Conservation (phyloP, 2,888 invertebrate genomes). For the Trachelus stipa region DNA sequence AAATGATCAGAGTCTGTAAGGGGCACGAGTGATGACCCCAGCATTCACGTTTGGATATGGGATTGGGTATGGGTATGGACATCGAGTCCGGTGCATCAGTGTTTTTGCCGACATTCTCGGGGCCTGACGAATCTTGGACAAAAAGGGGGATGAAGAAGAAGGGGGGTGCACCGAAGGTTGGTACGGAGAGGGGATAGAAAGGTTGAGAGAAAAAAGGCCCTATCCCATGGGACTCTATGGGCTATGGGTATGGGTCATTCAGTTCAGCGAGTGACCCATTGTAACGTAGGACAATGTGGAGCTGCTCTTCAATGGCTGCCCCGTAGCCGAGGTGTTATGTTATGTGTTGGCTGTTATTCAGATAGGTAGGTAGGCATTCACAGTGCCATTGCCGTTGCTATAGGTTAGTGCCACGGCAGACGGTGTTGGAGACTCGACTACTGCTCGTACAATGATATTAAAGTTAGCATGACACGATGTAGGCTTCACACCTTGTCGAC, state of each 20-base stretch:
- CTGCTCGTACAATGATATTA: constrained; percentile 23
- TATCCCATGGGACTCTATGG: constrained; percentile 40
- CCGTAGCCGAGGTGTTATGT: constrained; percentile 60
- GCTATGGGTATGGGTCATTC: constrained; percentile 46
- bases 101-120: not conserved
- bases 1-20: not conserved
- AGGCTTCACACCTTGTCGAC: constrained; percentile 5
- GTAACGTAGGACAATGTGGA: constrained; percentile 58
- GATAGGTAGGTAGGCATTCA: constrained; percentile 49
- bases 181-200: constrained; percentile 11
- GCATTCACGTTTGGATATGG: not conserved
- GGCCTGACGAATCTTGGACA: not conserved
- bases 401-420: constrained; percentile 26
- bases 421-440: constrained; percentile 37
- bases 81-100: not conserved
- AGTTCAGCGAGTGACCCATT: constrained; percentile 58
- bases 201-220: constrained; percentile 42
- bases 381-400: constrained; percentile 37
- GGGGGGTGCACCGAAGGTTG: constrained; percentile 15
- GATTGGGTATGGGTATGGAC: not conserved
- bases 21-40: not conserved
- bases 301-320: constrained; percentile 56
- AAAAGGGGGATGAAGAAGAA: constrained; percentile 8
- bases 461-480: constrained; percentile 12
- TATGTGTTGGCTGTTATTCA: constrained; percentile 59